These are phyloP conservation scores for Babylonia areolata DNA, from an alignment of 1,140 invertebrate genomes.

Conservation along the genomic window DNA sequence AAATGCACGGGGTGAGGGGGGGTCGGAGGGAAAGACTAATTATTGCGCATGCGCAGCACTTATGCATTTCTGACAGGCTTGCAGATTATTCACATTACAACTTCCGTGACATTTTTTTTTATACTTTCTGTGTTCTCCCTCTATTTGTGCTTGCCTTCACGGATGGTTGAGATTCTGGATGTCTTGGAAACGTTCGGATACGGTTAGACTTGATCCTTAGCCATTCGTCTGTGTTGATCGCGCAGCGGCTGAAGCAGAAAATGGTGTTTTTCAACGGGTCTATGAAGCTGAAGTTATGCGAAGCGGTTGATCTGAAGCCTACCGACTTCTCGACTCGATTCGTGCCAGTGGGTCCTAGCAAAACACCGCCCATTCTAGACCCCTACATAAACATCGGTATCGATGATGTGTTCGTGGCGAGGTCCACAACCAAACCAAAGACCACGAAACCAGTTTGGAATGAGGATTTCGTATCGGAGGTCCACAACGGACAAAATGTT, in stretches of 20 bases:
- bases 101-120: slow-evolving; percentile 56
- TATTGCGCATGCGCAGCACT: slow-evolving; percentile 52
- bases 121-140: slow-evolving; percentile 45
- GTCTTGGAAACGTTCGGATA: slow-evolving; percentile 39
- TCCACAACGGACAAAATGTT: slow-evolving; percentile 92
- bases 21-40: slow-evolving; percentile 45
- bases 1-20: slow-evolving; percentile 4
- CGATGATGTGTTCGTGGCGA: slow-evolving; percentile 87
- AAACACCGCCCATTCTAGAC: slow-evolving; percentile 82
- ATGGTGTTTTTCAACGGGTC: slow-evolving; percentile 96
- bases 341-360: slow-evolving; percentile 76
- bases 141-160: slow-evolving; percentile 26
- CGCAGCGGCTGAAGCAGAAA: slow-evolving; percentile 46
- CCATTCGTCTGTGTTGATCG: slow-evolving; percentile 36
- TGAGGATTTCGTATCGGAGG: slow-evolving; percentile 84
- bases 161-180: slow-evolving; percentile 39
- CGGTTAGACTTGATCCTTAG: slow-evolving; percentile 38
- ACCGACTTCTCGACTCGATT: slow-evolving; percentile 96
- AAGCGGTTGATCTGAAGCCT: slow-evolving; percentile 95
- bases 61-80: slow-evolving; percentile 53
- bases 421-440: slow-evolving; percentile 94
- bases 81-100: slow-evolving; percentile 57
- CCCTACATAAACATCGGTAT: slow-evolving; percentile 98
- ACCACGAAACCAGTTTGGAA: slow-evolving; percentile 82
- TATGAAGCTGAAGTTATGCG: slow-evolving; percentile 96